Conservation (phyloP, 2,888 invertebrate species). For the Siphlonurus alternatus region DNA sequence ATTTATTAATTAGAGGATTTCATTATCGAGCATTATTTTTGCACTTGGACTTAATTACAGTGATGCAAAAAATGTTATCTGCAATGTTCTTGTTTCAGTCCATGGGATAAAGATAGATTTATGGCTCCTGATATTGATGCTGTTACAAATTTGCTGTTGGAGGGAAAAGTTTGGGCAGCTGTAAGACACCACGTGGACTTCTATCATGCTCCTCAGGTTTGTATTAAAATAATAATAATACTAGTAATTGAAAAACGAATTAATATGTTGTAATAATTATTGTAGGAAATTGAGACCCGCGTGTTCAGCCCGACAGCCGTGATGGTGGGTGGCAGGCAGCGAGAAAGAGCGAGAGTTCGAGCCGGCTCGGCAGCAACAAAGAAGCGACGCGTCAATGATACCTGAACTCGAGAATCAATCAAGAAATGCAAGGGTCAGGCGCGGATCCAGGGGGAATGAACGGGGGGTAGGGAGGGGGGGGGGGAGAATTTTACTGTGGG, state of each 20-base stretch:
- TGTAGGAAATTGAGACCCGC: conserved; percentile 30
- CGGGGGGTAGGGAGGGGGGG: too few species aligned
- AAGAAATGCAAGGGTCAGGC: too few species aligned
- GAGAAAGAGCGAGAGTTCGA: conserved; percentile 14
- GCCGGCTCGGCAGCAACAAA: conserved; percentile 1
- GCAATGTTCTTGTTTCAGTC: too few species aligned
- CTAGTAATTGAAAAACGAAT: background rate
- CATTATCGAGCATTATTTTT: too few species aligned
- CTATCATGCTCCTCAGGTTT: conserved; percentile 26
- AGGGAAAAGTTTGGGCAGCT: conserved; percentile 35
- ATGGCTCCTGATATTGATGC: conserved; percentile 48
- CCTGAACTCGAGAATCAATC: too few species aligned
- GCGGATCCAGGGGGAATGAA: too few species aligned
- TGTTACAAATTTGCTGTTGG: conserved; percentile 31
- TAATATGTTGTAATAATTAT: conserved; percentile 5
- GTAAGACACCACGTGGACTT: conserved; percentile 29
- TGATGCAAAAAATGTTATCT: too few species aligned
- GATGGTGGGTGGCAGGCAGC: conserved; percentile 16
- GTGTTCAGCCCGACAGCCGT: conserved; percentile 32
- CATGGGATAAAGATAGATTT: conserved; percentile 42
- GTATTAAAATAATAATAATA: conserved; percentile 5
- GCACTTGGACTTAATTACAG: too few species aligned
- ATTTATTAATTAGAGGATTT: too few species aligned
- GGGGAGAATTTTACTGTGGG: too few species aligned
- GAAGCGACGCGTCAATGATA: conserved; percentile 7